Evolutionary conservation across 2,888 invertebrate species (phyloP).

Genomic region (Chromoteleia sp.): DNA sequence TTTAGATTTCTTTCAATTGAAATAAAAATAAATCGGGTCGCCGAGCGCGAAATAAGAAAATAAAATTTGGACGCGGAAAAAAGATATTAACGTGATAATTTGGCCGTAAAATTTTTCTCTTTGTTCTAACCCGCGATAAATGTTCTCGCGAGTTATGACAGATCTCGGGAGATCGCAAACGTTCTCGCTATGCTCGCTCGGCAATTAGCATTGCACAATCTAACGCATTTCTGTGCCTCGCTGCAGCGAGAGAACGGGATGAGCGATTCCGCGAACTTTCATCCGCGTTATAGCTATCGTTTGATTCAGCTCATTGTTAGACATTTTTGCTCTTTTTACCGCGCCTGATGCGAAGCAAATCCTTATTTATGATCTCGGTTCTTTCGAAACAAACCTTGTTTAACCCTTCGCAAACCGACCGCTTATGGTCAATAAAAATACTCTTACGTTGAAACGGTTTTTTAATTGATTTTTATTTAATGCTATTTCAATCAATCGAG

Average conservation of each 20-base stretch:
- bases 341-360: constrained; percentile 51
- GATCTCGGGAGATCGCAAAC: constrained; percentile 68
- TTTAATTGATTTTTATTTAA: background rate
- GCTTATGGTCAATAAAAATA: constrained; percentile 28
- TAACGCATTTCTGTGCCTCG: constrained; percentile 53
- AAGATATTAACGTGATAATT: constrained; percentile 9
- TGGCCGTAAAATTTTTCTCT: constrained; percentile 11
- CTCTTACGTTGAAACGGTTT: background rate
- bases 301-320: constrained; percentile 65
- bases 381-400: constrained; percentile 57
- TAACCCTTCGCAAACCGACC: constrained; percentile 32
- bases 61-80: background rate
- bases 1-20: too few species aligned
- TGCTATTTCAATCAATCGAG: too few species aligned
- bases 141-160: constrained; percentile 67
- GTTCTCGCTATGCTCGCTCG: constrained; percentile 71
- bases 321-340: constrained; percentile 60
- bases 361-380: constrained; percentile 60
- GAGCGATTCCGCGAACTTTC: constrained; percentile 64
- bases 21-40: too few species aligned
- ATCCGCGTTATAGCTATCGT: constrained; percentile 60
- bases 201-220: constrained; percentile 73
- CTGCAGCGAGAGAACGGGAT: constrained; percentile 52
- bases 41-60: background rate
- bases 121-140: constrained; percentile 31